Base-by-base conservation (phyloP, 2,888 invertebrate genomes). In the Thera britannica region DNA sequence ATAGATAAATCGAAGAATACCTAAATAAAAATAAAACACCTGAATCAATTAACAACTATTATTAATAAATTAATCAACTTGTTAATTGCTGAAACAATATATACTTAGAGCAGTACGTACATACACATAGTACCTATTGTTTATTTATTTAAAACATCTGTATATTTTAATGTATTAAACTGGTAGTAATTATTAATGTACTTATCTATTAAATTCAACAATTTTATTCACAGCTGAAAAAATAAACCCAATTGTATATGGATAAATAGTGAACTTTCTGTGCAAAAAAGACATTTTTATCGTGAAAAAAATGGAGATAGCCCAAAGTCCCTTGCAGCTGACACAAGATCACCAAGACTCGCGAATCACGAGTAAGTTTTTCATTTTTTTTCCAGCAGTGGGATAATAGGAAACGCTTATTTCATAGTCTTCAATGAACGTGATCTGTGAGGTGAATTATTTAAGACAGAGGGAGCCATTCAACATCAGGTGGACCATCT, bases 341-440 rank as follows among this genome's bases (percentile, higher is more conserved):
- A 90, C 92, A 0, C 93, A 93, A 78, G 93, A 94, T 2, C 92
- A 90, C 69, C 89, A 90, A 64, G 94, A 94, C 62, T 82, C 85
- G 38, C 83, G 93, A 70, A 88, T 92, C 60, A 78, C 85, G 73
- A 90, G 93, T 92, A 82, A 83, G 66, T 63, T 38, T 52, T 52
- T 23, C 0, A 1, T 23, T 23, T 23, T 23, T 23, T 23, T 23
- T 23, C 23, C 23, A 23, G 23, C 23, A 23, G 23, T 23, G 23
- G 23, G 23, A 23, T 23, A 23, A 23, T 23, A 23, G 23, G 23
- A 23, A 23, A 23, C 23, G 23, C 23, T 23, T 23, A 23, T 23
- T 23, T 23, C 23, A 23, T 23, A 23, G 38, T 5, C 38, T 38
- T 38, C 38, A 38, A 38, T 38, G 38, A 38, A 38, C 38, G 38